Evolutionary conservation across 2,113 vertebrate genomes (phyloP).

Genomic region (Erythrolamprus reginae): DNA sequence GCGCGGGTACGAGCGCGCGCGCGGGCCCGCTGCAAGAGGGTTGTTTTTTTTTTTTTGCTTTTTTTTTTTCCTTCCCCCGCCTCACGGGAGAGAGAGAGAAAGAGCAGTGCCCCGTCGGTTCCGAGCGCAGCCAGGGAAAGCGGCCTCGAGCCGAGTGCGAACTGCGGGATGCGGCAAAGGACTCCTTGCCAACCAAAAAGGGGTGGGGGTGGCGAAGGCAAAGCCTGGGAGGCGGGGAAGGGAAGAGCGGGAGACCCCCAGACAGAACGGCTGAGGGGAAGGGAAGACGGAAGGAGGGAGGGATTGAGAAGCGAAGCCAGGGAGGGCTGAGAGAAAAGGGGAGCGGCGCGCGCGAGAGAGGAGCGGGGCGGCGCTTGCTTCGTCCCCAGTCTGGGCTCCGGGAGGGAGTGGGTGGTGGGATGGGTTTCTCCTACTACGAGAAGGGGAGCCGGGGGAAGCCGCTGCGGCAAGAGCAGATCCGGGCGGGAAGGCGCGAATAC

Average conservation of each 20-base stretch:
- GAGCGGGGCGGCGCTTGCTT: background rate
- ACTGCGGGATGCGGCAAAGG: conserved; percentile 43
- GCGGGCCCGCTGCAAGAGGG: conserved; percentile 3
- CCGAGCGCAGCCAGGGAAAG: conserved; percentile 37
- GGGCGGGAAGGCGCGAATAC: background rate
- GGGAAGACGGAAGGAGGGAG: conserved; percentile 19
- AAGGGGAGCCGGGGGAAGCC: background rate
- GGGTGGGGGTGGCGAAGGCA: no score
- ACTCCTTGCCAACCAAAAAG: conserved; percentile 44
- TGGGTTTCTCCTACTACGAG: conserved; percentile 35
- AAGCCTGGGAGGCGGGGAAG: conserved; percentile 32
- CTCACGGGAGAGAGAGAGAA: conserved; percentile 44
- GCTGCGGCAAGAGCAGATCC: background rate
- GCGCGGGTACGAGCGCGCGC: background rate
- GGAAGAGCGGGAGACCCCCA: conserved; percentile 49
- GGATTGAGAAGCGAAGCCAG: conserved; percentile 20
- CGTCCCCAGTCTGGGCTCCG: background rate
- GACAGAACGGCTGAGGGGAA: conserved; percentile 33
- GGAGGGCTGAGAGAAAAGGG: conserved; percentile 23
- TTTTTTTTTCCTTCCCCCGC: conserved; percentile 15
- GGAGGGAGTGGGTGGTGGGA: no score
- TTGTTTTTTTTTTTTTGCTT: no score
- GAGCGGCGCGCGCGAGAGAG: conserved; percentile 37
- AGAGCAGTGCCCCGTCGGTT: conserved; percentile 38
- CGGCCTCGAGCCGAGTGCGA: conserved; percentile 55